Evolutionary conservation across 2,797 vertebrate species (phyloP).

Genomic region (Sebastes umbrosus): DNA sequence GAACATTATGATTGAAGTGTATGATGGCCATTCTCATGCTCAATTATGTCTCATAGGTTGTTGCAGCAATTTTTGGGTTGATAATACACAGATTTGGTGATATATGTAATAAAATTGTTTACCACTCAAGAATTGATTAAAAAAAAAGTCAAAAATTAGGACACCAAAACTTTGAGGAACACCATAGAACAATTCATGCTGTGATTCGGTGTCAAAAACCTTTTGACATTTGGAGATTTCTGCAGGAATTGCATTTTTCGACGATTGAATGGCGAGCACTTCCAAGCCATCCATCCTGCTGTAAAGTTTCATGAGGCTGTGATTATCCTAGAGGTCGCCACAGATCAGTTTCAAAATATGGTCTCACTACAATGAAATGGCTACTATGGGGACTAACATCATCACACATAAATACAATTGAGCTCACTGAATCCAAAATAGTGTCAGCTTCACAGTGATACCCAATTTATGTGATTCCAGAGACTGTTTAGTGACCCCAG

Average conservation of each 20-base stretch:
- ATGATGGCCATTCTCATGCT: neutral
- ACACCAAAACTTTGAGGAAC: neutral
- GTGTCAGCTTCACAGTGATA: accelerated
- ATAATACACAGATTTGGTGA: no score
- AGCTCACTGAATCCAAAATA: accelerated
- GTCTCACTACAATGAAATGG: neutral
- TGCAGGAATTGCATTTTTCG: neutral
- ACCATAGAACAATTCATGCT: no score
- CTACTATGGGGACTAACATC: neutral
- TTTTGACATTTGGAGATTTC: neutral
- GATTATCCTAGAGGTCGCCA: neutral
- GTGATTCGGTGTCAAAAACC: neutral
- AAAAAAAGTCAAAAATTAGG: neutral
- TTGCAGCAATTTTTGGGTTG: neutral
- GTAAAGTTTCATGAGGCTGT: neutral
- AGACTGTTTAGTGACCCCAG: no score
- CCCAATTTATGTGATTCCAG: no score
- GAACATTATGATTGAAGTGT: neutral
- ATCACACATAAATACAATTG: no score
- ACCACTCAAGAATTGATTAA: neutral
- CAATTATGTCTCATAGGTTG: neutral
- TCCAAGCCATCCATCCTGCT: neutral
- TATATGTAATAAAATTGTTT: neutral
- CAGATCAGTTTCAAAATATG: neutral
- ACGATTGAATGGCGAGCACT: accelerated